phyloP scores from a whole-genome alignment of 1,140 invertebrate genomes.

The Drosophila santomea region DNA sequence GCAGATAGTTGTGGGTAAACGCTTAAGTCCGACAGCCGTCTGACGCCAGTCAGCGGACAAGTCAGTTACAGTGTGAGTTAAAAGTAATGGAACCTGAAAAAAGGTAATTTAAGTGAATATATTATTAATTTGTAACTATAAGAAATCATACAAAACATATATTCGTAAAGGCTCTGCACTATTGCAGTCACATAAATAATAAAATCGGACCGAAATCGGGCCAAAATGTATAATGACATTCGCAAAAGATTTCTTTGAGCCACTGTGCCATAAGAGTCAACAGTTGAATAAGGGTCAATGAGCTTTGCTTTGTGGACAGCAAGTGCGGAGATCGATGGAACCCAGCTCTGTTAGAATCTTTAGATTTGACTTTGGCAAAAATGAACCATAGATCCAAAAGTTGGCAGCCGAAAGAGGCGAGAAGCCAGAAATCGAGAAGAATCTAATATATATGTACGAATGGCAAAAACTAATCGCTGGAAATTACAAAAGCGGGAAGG shows the following conservation, averaged over 20 bases:
- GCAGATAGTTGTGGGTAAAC: conserved; percentile 58
- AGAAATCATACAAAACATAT: too few species aligned
- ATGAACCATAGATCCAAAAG: conserved; percentile 8
- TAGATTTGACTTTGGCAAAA: conserved; percentile 23
- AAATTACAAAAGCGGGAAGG: conserved; percentile 57
- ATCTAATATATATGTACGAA: conserved; percentile 35
- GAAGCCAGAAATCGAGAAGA: conserved; percentile 26
- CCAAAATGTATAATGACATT: too few species aligned
- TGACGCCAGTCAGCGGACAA: conserved; percentile 63
- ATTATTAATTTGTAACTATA: too few species aligned
- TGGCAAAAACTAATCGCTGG: conserved; percentile 45
- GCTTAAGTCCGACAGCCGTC: conserved; percentile 63
- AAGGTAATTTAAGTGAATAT: too few species aligned
- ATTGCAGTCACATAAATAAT: too few species aligned
- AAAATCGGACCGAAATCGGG: too few species aligned
- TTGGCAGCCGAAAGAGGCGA: conserved; percentile 12
- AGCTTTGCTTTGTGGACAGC: conserved; percentile 53
- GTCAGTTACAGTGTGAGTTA: conserved; percentile 29
- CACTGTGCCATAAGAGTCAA: conserved; percentile 34
- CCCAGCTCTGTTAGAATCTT: conserved; percentile 30
- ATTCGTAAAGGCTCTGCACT: too few species aligned
- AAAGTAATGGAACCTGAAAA: neutral
- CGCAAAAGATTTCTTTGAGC: neutral
- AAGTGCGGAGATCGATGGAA: conserved; percentile 30
- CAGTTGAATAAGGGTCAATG: conserved; percentile 58